Evolutionary conservation across 2,797 vertebrate species (phyloP), one percentile per base, ranked within the genome.

Genomic region (Hippocampus kuda): DNA sequence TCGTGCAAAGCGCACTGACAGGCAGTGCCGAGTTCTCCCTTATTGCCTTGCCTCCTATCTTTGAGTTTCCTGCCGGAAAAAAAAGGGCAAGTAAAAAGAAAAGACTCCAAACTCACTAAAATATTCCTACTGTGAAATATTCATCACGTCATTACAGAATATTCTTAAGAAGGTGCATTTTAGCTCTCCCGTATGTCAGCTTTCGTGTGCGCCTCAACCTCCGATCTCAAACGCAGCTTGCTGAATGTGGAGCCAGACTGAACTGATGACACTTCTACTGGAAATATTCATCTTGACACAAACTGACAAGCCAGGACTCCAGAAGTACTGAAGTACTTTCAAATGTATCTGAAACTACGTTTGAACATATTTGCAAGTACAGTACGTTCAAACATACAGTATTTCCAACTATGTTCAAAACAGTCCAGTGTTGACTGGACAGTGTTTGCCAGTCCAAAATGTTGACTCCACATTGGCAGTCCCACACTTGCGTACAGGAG

Each of bases 101-200:
- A 77, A 83, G 75, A 73, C 78, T 70, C 75, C 73, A 77, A 77
- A 69, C 77, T 69, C 64, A 84, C 82, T 83, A 87, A 87, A 86
- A 88, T 86, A 82, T 82, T 81, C 69, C 68, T 67, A 67, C 72
- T 70, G 79, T 88, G 79, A 87, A 88, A 89, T 86, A 89, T 89
- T 87, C 74, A 88, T 87, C 76, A 79, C 77, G 76, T 86, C 82
- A 70, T 70, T 75, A 73, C 77, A 69, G 83, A 80, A 84, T 83
- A 83, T 81, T 84, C 76, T 82, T 69, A 77, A 75, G 78, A 83
- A 71, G 3, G n/a, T 82, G 76, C 79, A 69, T 86, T 86, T 85
- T 75, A 78, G 74, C 77, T 81, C 70, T 66, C 42, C 44, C 27
- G 63, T 62, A 74, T 65, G 13, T 74, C 30, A 82, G 75, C 72